Percentiles rank a stretch among this genome's conserved stretches.
Evolutionary conservation across 2,888 invertebrate genomes (phyloP).

Genomic region (Cecidostiba fungosa): DNA sequence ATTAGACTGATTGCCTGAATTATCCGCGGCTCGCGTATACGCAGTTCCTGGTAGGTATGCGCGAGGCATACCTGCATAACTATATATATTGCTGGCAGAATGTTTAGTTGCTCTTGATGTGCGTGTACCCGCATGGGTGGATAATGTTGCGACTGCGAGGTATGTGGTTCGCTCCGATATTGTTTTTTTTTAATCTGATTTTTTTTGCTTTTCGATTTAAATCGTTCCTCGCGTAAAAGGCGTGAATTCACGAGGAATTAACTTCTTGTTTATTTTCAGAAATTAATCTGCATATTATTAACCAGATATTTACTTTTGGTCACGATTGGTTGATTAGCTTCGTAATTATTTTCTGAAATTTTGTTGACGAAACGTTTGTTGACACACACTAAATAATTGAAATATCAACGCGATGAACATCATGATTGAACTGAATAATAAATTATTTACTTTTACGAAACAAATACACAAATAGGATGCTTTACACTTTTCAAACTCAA

Average conservation of each 20-base stretch:
- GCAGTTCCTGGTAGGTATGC: conserved; percentile 58
- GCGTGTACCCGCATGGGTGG: neutral
- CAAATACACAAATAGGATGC: neutral
- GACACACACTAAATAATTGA: neutral
- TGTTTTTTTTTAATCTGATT: too few species aligned
- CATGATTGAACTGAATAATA: neutral
- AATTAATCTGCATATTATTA: neutral
- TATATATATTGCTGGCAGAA: neutral
- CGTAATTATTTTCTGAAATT: too few species aligned
- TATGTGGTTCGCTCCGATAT: too few species aligned
- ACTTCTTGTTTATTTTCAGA: neutral
- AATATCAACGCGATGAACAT: neutral
- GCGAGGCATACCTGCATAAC: neutral
- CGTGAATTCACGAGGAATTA: neutral
- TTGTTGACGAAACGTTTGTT: too few species aligned
- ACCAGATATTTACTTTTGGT: neutral
- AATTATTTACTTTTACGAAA: neutral
- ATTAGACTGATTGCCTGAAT: conserved; percentile 80
- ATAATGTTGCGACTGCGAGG: too few species aligned
- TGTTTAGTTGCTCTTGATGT: neutral
- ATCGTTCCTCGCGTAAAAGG: too few species aligned
- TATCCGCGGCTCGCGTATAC: conserved; percentile 73
- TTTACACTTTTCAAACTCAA: conserved; percentile 3
- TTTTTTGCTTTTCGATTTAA: too few species aligned
- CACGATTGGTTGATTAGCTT: neutral